Conservation (phyloP, 2,888 invertebrate genomes). For the Xestoiulus laeticollis region DNA sequence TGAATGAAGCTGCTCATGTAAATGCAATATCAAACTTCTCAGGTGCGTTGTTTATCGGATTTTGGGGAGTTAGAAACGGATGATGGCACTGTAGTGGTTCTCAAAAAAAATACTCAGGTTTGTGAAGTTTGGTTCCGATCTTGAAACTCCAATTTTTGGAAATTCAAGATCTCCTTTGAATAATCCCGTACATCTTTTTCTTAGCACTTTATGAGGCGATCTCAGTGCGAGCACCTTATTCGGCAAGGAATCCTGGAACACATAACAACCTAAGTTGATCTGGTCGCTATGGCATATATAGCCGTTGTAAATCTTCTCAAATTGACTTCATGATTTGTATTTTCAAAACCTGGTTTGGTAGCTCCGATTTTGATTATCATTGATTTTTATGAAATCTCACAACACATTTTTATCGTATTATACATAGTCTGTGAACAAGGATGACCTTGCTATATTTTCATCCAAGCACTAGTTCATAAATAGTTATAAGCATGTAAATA, state of each 20-base stretch:
- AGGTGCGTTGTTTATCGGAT: slow-evolving; percentile 82
- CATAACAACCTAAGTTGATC: slow-evolving; percentile 55
- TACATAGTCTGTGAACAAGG: too few species aligned
- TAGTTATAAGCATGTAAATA: too few species aligned
- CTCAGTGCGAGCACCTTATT: slow-evolving; percentile 89
- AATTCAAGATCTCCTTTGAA: not conserved
- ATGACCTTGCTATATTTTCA: too few species aligned
- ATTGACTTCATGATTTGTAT: too few species aligned
- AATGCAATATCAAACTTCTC: not conserved
- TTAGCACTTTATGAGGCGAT: slow-evolving; percentile 84
- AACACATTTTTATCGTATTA: too few species aligned
- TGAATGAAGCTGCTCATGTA: not conserved
- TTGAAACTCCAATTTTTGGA: not conserved
- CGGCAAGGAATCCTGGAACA: slow-evolving; percentile 89
- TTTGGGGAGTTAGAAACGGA: slow-evolving; percentile 94
- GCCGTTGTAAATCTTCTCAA: too few species aligned
- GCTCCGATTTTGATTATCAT: too few species aligned
- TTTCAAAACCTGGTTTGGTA: too few species aligned
- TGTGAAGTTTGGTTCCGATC: slow-evolving; percentile 32
- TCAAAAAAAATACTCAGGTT: slow-evolving; percentile 87
- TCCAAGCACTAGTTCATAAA: too few species aligned
- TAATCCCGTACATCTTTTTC: slow-evolving; percentile 39
- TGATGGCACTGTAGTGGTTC: slow-evolving; percentile 86
- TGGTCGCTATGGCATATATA: not conserved
- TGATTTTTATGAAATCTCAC: too few species aligned